Evolutionary conservation across 2,797 vertebrate species (phyloP).

Genomic region (Hippopotamyrus pictus): DNA sequence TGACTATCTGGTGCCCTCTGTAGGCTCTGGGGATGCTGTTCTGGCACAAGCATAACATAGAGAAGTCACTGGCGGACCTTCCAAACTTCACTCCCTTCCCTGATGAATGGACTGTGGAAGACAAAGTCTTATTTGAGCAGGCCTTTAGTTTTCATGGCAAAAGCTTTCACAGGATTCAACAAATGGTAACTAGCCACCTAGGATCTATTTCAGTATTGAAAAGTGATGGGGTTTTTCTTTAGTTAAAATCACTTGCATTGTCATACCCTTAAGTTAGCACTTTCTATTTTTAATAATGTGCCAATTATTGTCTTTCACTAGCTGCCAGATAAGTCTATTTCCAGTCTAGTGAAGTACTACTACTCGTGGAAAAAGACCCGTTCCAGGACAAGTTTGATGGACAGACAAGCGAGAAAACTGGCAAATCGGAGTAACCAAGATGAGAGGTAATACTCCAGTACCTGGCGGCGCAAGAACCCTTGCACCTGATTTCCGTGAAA

Average conservation of each 20-base stretch:
- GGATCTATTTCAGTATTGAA: not conserved
- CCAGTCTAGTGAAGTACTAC: slow-evolving; percentile 96
- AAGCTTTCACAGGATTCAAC: slow-evolving; percentile 97
- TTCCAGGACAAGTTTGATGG: slow-evolving; percentile 94
- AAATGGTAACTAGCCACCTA: slow-evolving; percentile 75
- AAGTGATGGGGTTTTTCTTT: not conserved
- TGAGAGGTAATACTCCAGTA: slow-evolving; percentile 69
- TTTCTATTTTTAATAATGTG: not conserved
- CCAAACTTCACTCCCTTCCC: slow-evolving; percentile 97
- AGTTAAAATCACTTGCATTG: not conserved
- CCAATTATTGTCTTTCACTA: slow-evolving; percentile 29
- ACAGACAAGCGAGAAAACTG: slow-evolving; percentile 90
- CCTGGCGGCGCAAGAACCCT: not conserved
- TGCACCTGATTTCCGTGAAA: not conserved
- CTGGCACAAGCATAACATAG: slow-evolving; percentile 98
- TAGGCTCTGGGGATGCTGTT: slow-evolving; percentile 97
- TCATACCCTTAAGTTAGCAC: not conserved
- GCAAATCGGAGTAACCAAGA: slow-evolving; percentile 85
- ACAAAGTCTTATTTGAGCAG: slow-evolving; percentile 96
- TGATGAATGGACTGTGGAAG: slow-evolving; percentile 98
- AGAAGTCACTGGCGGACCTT: slow-evolving; percentile 92
- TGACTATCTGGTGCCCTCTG: slow-evolving; percentile 27
- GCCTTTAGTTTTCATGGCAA: slow-evolving; percentile 98
- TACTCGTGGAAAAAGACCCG: slow-evolving; percentile 99
- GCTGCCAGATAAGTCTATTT: slow-evolving; percentile 93